phyloP scores from a whole-genome alignment of 2,888 invertebrate species.

The Acanthopleura granulata region DNA sequence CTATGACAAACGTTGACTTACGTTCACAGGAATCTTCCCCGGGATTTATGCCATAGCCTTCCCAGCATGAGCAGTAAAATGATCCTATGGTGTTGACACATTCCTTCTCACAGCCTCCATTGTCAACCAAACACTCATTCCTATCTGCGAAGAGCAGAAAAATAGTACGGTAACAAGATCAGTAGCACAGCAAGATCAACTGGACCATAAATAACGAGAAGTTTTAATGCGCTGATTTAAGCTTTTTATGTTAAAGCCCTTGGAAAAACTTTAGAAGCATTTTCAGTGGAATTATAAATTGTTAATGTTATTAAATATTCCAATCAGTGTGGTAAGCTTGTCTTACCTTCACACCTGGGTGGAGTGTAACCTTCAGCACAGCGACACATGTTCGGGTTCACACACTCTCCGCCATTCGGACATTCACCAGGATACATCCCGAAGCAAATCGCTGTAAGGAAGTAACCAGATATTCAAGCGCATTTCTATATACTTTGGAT shows the following conservation, averaged over 20 bases:
- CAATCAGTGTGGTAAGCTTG: not conserved
- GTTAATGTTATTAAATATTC: too few species aligned
- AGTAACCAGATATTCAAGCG: too few species aligned
- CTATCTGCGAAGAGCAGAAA: not conserved
- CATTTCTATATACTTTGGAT: too few species aligned
- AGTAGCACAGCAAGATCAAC: too few species aligned
- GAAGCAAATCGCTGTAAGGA: not conserved
- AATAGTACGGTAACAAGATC: too few species aligned
- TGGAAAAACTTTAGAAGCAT: too few species aligned
- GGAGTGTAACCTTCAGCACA: not conserved
- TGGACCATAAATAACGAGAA: too few species aligned
- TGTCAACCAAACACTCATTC: not conserved
- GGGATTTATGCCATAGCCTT: not conserved
- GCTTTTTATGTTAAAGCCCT: too few species aligned
- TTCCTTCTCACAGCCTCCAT: conserved; percentile 1
- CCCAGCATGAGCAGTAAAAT: not conserved
- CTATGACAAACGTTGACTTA: not conserved
- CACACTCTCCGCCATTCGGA: not conserved
- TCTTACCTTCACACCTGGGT: not conserved
- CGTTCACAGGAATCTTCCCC: not conserved
- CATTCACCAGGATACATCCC: conserved; percentile 3
- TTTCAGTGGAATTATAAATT: too few species aligned
- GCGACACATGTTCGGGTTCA: not conserved
- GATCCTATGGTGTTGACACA: not conserved
- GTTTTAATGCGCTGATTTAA: too few species aligned